Evolutionary conservation across 2,797 vertebrate species (phyloP), one percentile per base, ranked within the genome.

Genomic region (Syndactyla subalaris): DNA sequence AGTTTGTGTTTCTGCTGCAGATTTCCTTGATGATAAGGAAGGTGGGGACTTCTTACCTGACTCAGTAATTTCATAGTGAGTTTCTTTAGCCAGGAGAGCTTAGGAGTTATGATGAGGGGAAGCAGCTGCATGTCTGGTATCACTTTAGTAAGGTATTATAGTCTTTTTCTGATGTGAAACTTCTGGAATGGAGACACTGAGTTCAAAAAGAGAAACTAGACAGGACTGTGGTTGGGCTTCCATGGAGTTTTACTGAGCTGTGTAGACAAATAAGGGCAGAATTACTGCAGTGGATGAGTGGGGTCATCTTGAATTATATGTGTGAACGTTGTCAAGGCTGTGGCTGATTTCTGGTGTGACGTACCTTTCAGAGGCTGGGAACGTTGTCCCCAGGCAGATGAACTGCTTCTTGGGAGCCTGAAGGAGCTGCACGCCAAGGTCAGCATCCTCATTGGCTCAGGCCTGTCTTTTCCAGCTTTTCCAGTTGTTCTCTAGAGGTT

Each of bases 351-450:
- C 32, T 24, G 20, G n/a, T 15, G 68, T 4, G 6, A 17, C 0
- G 3, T 14, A 5, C 36, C 66, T 57, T 48, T 65, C 51, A 8
- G 5, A 43, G 75, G 30, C 57, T 41, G 83, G 61, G 59, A 46
- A 3, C 1, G 0, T 4, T 41, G 51, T 58, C 17, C 2, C 2
- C 13, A 2, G 32, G 51, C 29, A 51, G 54, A 2, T 51, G 43
- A 75, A 5, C 36, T 34, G 17, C 48, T 70, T 29, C 46, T 51
- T 30, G 43, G 38, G 21, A 14, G 21, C 30, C 75, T 61, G 74
- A 29, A 29, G 79, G 72, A 77, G 76, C 22, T 52, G 20, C 15
- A 10, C 34, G 23, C 73, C 19, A 45, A 49, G 68, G 45, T 1
- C 75, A 27, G 38, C 27, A 4, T 48, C 70, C 55, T 24, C 23